phyloP scores from a whole-genome alignment of 2,797 vertebrate genomes.

The Phylloscopus collybita region DNA sequence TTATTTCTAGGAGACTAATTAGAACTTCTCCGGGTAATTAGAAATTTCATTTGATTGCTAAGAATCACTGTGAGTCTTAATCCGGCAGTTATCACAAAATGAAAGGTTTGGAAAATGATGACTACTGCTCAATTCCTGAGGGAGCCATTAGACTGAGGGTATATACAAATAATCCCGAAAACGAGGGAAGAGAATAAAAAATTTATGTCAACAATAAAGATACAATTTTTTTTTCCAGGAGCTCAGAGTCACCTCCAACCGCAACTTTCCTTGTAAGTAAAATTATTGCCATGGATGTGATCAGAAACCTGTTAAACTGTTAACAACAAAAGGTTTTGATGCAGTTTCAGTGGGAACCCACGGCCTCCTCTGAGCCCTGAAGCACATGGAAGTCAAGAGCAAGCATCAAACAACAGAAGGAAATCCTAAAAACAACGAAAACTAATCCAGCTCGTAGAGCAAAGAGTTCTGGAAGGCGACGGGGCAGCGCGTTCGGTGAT shows the following conservation, averaged over 20 bases:
- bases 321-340: rapidly evolving
- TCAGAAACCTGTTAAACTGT: not conserved
- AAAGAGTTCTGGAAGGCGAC: slow-evolving; percentile 85
- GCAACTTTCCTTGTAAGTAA: not conserved
- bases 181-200: not conserved
- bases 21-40: slow-evolving; percentile 15
- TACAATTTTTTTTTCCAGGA: not conserved
- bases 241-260: not conserved
- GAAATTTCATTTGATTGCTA: slow-evolving; percentile 50
- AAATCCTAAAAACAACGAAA: not conserved
- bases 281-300: rapidly evolving
- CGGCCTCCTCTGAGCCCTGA: not conserved
- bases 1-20: slow-evolving; percentile 48
- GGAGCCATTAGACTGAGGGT: not conserved
- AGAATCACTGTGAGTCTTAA: slow-evolving; percentile 4
- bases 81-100: slow-evolving; percentile 14
- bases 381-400: rapidly evolving
- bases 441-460: slow-evolving; percentile 81
- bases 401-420: not conserved
- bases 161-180: not conserved
- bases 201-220: not conserved
- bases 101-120: slow-evolving; percentile 10
- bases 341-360: not conserved
- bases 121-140: not conserved
- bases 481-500: slow-evolving; percentile 82